Base-by-base conservation (phyloP, 1,140 invertebrate genomes). In the Acyrthosiphon pisum region DNA sequence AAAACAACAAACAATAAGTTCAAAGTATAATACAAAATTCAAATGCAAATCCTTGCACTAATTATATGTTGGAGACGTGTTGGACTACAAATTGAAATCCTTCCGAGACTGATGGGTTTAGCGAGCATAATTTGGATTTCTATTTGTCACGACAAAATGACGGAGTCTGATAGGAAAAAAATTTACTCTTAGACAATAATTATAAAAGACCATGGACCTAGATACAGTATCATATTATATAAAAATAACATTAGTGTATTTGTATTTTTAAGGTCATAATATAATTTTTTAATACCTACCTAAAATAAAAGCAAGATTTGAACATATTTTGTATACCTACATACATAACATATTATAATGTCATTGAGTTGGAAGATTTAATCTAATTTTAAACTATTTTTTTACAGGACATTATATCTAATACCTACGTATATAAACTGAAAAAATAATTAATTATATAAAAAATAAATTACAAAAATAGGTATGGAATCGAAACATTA, bases 1-100 rank as follows among this genome's bases (percentile, higher is more conserved):
- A 68, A n/a, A 68, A 90, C 26, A 60, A 68, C 26, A 68, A 90
- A 89, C 48, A 89, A 89, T 89, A 89, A 37, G 88, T 89, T 56
- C 48, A 41, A 89, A 53, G 22, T 37, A 56, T 41, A 53, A 89
- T 41, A 89, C 37, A 48, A 87, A 56, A 26, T 89, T 56, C 23
- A 26, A 56, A 53, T 23, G 48, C 56, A 48, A 90, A 90, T 44
- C 89, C 89, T 90, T 68, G 89, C 89, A 90, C 37, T 41, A 68
- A 90, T 90, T 44, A 46, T 90, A 60, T 23, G 53, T 41, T 41
- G 26, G 44, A 2, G 9, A 44, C 60, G 53, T 90, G 53, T 90
- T 68, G 0, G 37, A 23, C 56, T 44, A 68, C 60, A 60, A 60
- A 68, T 44, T 1, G 14, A n/a, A 90, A 68, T 90, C 23, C n/a